A percentile compares a stretch with the other conserved stretches of the same genome.
Conservation (phyloP, 2,113 vertebrate genomes). For the Buteo buteo region DNA sequence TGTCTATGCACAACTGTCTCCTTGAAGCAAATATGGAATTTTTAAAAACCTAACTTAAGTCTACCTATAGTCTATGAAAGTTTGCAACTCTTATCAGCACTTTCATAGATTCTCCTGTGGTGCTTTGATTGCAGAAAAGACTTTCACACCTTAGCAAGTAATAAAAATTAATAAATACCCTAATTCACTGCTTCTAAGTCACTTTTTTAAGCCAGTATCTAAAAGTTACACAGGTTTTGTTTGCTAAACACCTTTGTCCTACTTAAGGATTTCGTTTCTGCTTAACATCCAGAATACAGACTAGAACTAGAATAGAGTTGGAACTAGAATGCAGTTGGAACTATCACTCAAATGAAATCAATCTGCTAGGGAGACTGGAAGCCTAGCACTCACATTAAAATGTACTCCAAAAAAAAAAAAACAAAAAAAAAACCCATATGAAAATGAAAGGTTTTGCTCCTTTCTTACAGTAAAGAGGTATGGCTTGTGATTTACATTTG, state of each 20-base stretch:
- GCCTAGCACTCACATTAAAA: not conserved
- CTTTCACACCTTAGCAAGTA: not conserved
- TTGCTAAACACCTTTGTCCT: not conserved
- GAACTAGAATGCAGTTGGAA: not conserved
- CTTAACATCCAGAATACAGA: not conserved
- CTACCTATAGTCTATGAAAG: not conserved
- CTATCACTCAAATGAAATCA: not conserved
- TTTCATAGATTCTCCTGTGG: not conserved
- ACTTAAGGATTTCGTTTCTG: not conserved
- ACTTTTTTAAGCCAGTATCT: not conserved
- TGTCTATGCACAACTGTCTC: not conserved
- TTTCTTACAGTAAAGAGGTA: not conserved
- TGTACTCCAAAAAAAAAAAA: not conserved
- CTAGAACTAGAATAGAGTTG: not conserved
- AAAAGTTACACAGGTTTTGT: not conserved
- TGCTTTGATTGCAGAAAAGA: not conserved
- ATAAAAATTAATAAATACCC: not conserved
- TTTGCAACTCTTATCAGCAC: not conserved
- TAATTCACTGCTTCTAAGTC: not conserved
- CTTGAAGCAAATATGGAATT: not conserved
- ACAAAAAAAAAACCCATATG: not conserved
- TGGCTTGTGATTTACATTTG: not conserved
- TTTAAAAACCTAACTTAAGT: not conserved
- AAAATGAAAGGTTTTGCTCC: not conserved
- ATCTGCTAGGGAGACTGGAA: not conserved